A percentile compares a stretch with the other conserved stretches of the same genome.
Evolutionary conservation across 2,797 vertebrate species (phyloP).

Genomic region (Hippopotamyrus pictus): DNA sequence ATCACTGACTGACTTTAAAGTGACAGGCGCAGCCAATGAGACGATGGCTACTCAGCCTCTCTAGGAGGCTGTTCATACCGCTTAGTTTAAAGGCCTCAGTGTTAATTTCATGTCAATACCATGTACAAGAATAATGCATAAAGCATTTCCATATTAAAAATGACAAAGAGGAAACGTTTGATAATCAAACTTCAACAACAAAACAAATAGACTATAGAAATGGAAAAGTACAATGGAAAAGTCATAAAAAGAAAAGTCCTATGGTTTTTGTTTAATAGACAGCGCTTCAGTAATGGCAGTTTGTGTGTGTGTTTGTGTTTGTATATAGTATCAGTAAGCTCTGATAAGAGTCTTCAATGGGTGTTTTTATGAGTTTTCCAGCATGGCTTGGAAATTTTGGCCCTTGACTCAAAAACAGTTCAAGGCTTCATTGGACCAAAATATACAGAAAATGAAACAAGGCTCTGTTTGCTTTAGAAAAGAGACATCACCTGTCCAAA

Average conservation of each 20-base stretch:
- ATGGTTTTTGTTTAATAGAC: not conserved
- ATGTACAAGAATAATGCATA: not conserved
- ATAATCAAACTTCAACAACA: not conserved
- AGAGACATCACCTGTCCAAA: not conserved
- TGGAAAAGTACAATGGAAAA: not conserved
- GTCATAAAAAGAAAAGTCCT: not conserved
- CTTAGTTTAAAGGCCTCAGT: not conserved
- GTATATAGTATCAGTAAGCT: not conserved
- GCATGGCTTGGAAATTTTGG: not conserved
- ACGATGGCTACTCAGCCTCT: not conserved
- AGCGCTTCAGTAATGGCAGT: not conserved
- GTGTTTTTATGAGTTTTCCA: not conserved
- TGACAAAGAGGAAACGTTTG: not conserved
- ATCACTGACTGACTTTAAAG: not conserved
- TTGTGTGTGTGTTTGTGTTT: not conserved
- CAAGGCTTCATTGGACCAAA: not conserved
- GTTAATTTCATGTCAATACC: not conserved
- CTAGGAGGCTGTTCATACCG: not conserved
- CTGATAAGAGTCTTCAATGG: not conserved
- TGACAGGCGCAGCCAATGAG: not conserved
- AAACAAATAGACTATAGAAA: not conserved
- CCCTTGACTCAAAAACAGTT: not conserved
- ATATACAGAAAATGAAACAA: constrained; percentile 15
- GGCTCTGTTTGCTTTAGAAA: not conserved
- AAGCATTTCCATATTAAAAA: not conserved